Percentiles rank a stretch among this genome's conserved stretches.
Conservation (phyloP, 2,113 vertebrate genomes). For the Conger conger region DNA sequence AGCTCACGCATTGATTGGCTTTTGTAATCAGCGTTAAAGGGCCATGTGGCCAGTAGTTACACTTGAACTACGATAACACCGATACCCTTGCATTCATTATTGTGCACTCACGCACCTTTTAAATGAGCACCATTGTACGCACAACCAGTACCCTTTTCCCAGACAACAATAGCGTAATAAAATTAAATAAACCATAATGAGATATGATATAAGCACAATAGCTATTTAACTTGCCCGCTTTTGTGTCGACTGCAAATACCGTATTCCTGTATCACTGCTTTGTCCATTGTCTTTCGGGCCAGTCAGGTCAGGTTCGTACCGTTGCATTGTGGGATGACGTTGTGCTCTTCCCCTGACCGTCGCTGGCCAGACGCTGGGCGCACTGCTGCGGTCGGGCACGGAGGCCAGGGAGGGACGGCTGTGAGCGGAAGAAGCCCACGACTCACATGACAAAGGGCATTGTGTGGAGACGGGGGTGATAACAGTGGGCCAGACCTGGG, state of each 20-base stretch:
- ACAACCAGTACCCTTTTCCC: neutral
- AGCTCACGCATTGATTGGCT: neutral
- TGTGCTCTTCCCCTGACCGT: neutral
- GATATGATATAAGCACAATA: neutral
- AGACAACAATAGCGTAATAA: neutral
- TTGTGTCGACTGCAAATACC: neutral
- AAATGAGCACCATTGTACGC: neutral
- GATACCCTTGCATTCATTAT: neutral
- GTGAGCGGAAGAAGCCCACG: slow-evolving; percentile 25
- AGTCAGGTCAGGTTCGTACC: neutral
- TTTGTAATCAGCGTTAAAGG: neutral
- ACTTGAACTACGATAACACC: neutral
- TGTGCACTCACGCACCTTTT: neutral
- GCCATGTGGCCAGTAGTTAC: neutral
- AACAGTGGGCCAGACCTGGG: slow-evolving; percentile 23
- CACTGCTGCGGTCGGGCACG: neutral
- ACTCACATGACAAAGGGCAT: slow-evolving; percentile 35
- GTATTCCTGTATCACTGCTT: neutral
- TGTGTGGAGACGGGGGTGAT: slow-evolving; percentile 6
- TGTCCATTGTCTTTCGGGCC: neutral
- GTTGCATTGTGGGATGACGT: neutral
- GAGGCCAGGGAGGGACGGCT: neutral
- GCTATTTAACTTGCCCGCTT: neutral
- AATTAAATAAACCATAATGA: neutral
- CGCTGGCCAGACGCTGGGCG: neutral